Evolutionary conservation across 2,797 vertebrate genomes (phyloP), one percentile per base, ranked within the genome.

Genomic region (Leptodactylus fallax): DNA sequence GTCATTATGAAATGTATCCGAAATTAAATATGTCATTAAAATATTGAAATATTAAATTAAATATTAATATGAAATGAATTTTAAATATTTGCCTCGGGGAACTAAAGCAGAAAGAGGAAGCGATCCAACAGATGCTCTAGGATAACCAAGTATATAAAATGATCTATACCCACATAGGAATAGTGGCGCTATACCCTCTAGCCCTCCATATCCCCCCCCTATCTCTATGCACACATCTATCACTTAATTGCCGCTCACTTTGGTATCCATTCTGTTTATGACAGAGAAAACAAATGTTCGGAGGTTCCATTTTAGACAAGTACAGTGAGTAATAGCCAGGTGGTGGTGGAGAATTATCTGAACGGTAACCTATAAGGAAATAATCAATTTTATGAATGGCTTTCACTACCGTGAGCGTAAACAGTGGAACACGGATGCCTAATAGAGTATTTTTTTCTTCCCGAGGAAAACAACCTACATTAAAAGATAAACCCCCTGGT

Each of bases 361-460:
- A 88, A 78, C 79, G 79, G 79, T 61, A 86, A 83, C 80, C 72
- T 89, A 87, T 86, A 83, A 83, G 80, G 85, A 89, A 89, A 83
- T 89, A 86, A 89, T 89, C 88, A 79, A 83, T 86, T 83, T 83
- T 89, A 86, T 86, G 88, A 89, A 89, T 89, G 88, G 63, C 85
- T 89, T 86, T 89, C 55, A 67, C 53, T 79, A 83, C 80, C 61
- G 61, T 89, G 67, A 89, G 88, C 83, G 60, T 58, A 77, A 88
- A 76, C 83, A 81, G 83, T 89, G 80, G 71, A 86, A 89, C 72
- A 72, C 80, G n/a, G 80, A 83, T 61, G 80, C 80, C 85, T 89
- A 89, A 79, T 86, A 86, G 84, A 83, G 71, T 89, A 83, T 82
- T 88, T 81, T n/a, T 88, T 89, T 86, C 84, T 89, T 78, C 51